Evolutionary conservation across 2,797 vertebrate species (phyloP).

Genomic region (Lagorchestes hirsutus): DNA sequence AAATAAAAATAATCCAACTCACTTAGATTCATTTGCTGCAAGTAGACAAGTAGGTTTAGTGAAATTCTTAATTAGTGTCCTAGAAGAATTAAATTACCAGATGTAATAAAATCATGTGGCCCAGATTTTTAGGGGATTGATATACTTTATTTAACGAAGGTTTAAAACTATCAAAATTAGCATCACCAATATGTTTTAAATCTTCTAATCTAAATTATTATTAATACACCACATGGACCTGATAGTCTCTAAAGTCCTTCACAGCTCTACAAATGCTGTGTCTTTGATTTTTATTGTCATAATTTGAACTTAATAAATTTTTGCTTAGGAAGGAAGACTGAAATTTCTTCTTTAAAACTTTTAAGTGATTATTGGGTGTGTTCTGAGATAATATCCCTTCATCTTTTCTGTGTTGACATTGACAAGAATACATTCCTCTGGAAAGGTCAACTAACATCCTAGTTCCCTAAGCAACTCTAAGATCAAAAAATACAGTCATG

Average conservation of each 20-base stretch:
- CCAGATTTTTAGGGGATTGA: neutral
- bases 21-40: neutral
- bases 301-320: neutral
- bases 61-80: neutral
- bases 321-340: neutral
- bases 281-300: neutral
- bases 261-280: neutral
- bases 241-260: neutral
- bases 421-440: neutral
- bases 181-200: neutral
- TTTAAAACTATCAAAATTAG: neutral
- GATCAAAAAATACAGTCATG: neutral
- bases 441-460: neutral
- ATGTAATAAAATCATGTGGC: neutral
- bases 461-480: neutral
- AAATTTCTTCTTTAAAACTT: slow-evolving; percentile 4
- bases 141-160: slow-evolving; percentile 6
- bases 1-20: neutral
- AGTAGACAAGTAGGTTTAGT: neutral
- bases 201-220: neutral
- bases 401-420: neutral
- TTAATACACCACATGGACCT: neutral
- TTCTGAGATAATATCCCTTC: neutral
- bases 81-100: slow-evolving; percentile 17
- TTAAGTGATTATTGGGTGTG: neutral